Conservation (phyloP, 2,797 vertebrate genomes). For the Spinus olivaceus region DNA sequence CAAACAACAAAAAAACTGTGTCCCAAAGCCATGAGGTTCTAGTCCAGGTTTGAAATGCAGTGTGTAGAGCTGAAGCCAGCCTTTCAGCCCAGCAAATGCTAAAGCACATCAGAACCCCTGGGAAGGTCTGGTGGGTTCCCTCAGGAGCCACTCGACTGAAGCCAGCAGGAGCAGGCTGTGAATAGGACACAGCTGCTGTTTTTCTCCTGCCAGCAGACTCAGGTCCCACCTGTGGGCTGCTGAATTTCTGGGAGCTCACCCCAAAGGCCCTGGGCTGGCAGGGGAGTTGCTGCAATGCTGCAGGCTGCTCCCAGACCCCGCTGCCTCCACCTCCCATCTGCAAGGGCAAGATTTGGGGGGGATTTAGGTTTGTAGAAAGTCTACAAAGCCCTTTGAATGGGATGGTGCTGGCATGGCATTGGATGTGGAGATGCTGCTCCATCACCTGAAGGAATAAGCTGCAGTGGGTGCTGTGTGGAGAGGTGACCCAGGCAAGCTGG, state of each 20-base stretch:
- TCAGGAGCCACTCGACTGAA: neutral
- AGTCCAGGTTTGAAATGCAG: neutral
- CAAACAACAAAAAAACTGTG: neutral
- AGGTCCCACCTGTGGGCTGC: neutral
- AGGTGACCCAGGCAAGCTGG: neutral
- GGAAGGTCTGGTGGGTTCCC: neutral
- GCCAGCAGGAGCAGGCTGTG: neutral
- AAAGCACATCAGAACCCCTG: neutral
- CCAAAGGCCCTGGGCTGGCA: neutral
- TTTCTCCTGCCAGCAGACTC: neutral
- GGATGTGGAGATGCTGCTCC: neutral
- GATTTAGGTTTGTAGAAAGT: neutral
- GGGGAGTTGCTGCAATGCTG: neutral
- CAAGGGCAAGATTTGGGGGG: neutral
- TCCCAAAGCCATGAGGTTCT: neutral
- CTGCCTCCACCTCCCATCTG: neutral
- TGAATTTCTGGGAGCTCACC: neutral
- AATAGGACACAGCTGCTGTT: neutral
- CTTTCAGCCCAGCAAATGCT: neutral
- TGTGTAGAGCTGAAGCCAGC: neutral
- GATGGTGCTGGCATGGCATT: neutral
- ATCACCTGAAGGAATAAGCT: neutral
- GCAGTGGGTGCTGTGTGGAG: neutral
- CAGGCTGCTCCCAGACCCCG: neutral
- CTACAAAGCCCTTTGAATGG: neutral